phyloP scores from a whole-genome alignment of 2,113 vertebrate genomes.

The Apodemus sylvaticus region DNA sequence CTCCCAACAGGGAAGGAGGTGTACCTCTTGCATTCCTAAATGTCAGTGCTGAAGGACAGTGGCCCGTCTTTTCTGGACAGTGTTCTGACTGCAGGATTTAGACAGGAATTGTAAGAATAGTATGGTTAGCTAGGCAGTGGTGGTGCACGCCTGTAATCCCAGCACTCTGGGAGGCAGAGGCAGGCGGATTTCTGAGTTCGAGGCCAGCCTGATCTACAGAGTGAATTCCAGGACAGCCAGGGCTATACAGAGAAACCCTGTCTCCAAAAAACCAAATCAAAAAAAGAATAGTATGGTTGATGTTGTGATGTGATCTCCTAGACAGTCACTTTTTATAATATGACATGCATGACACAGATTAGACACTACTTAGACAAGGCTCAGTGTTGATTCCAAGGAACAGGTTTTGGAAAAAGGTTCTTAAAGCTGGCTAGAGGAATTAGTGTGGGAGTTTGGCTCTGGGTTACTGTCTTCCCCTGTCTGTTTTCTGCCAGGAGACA shows the following conservation, averaged over 20 bases:
- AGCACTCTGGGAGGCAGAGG: too few species aligned
- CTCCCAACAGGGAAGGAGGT: background rate
- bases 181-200: too few species aligned
- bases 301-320: background rate
- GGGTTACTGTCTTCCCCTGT: background rate
- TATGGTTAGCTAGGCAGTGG: too few species aligned
- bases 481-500: conserved; percentile 87
- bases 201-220: too few species aligned
- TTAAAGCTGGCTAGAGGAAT: background rate
- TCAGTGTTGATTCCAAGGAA: background rate
- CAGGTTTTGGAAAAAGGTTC: background rate
- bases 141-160: too few species aligned
- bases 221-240: too few species aligned
- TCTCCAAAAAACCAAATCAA: too few species aligned
- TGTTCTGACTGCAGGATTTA: background rate
- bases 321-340: background rate
- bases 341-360: background rate
- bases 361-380: background rate
- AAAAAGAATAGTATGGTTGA: background rate
- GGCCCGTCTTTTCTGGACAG: background rate
- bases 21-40: background rate
- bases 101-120: background rate
- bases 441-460: background rate
- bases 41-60: background rate
- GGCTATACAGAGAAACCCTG: too few species aligned